phyloP scores from a whole-genome alignment of 1,140 invertebrate genomes.

The Drosophila hydei region DNA sequence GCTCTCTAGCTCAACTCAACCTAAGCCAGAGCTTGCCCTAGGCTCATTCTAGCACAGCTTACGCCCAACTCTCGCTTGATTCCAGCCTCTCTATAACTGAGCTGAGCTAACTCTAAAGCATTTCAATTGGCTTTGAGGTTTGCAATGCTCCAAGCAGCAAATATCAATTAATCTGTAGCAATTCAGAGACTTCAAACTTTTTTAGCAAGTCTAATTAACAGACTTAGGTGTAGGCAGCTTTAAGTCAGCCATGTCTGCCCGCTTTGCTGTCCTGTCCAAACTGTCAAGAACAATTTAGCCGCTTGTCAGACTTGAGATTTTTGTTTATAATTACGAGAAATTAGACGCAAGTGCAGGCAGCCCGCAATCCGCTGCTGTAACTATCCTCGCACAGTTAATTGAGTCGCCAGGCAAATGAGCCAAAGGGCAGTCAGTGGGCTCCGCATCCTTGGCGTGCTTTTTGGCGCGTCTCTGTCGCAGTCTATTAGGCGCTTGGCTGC shows the following conservation, averaged over 20 bases:
- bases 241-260: no score
- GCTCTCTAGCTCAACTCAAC: neutral
- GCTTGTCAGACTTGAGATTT: neutral
- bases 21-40: no score
- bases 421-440: neutral
- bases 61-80: no score
- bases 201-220: no score
- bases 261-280: conserved; percentile 1
- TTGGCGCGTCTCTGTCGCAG: conserved; percentile 53
- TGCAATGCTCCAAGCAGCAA: no score
- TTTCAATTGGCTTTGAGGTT: no score
- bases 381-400: conserved; percentile 8
- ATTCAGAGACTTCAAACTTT: no score
- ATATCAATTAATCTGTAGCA: no score
- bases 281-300: conserved; percentile 14
- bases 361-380: neutral
- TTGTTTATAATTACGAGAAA: conserved; percentile 8
- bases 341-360: neutral
- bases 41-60: no score
- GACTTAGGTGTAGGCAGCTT: no score
- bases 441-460: neutral
- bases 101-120: no score
- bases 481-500: conserved; percentile 76
- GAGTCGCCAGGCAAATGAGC: conserved; percentile 17
- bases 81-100: no score